Evolutionary conservation across 2,888 invertebrate species (phyloP).

Genomic region (Poecilus cupreus): DNA sequence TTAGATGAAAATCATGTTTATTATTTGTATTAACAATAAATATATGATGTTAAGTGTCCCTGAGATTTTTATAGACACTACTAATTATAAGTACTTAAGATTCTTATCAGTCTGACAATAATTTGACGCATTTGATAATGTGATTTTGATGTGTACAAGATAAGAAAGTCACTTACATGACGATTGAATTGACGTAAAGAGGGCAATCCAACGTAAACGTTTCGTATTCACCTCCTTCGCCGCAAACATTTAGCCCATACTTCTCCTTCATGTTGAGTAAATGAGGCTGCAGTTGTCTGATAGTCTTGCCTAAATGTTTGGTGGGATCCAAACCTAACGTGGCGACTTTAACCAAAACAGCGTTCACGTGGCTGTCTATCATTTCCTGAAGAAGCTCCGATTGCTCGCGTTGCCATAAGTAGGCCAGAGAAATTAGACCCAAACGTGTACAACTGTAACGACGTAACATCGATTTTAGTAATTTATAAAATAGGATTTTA

Average conservation of each 20-base stretch:
- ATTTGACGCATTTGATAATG: background rate
- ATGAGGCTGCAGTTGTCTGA: conserved; percentile 90
- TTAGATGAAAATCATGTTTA: no score
- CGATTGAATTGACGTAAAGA: conserved; percentile 91
- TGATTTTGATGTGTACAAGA: background rate
- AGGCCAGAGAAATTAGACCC: conserved; percentile 91
- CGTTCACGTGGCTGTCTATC: conserved; percentile 94
- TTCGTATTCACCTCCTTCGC: conserved; percentile 99
- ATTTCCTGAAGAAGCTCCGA: conserved; percentile 95
- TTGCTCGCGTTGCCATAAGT: conserved; percentile 98
- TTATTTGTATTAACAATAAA: conserved; percentile 55
- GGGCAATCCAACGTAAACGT: conserved; percentile 98
- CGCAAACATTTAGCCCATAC: conserved; percentile 96
- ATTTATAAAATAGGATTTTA: background rate
- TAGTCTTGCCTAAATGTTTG: conserved; percentile 90
- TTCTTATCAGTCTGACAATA: background rate
- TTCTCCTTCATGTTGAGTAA: conserved; percentile 92
- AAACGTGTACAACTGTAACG: conserved; percentile 88
- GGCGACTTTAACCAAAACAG: conserved; percentile 98
- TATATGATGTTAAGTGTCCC: background rate
- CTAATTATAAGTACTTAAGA: background rate
- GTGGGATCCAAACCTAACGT: conserved; percentile 91
- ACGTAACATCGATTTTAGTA: background rate
- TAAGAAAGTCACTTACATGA: conserved; percentile 82
- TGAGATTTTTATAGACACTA: background rate